Percentiles rank a stretch among this genome's conserved stretches.
Conservation (phyloP, 1,140 invertebrate species). For the Cryptotermes secundus region DNA sequence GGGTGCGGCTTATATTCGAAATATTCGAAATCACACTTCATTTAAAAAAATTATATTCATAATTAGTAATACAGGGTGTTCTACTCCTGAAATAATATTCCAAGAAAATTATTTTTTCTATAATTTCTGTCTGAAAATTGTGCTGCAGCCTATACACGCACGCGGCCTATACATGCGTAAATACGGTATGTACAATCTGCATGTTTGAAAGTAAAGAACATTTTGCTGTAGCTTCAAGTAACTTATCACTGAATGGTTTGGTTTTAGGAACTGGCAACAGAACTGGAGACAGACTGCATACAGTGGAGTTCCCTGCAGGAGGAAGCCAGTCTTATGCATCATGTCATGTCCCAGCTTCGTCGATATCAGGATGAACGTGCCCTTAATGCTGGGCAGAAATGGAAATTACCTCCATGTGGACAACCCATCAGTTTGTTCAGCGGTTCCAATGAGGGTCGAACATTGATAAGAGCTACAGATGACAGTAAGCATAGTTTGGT, state of each 20-base stretch:
- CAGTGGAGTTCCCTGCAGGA: conserved; percentile 57
- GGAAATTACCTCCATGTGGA: conserved; percentile 67
- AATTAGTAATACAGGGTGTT: too few species aligned
- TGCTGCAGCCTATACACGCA: too few species aligned
- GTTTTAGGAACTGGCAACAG: conserved; percentile 64
- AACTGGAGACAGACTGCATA: conserved; percentile 63
- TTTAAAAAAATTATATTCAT: too few species aligned
- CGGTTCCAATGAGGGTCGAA: conserved; percentile 53
- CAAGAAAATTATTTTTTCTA: too few species aligned
- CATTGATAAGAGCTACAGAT: conserved; percentile 63
- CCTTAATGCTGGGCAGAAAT: conserved; percentile 61
- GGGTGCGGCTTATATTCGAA: too few species aligned
- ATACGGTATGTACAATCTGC: too few species aligned
- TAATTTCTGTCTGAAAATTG: too few species aligned
- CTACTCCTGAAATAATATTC: too few species aligned
- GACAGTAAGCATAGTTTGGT: conserved; percentile 57
- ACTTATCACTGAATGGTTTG: not conserved
- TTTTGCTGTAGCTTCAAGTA: too few species aligned
- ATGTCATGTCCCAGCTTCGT: conserved; percentile 61
- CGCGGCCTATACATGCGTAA: too few species aligned
- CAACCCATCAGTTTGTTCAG: conserved; percentile 66
- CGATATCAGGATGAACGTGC: conserved; percentile 58
- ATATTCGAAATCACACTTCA: too few species aligned
- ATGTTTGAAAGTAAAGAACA: too few species aligned
- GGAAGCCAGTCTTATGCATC: conserved; percentile 65